phyloP scores from a whole-genome alignment of 2,888 invertebrate species.

The Melitaea athalia region DNA sequence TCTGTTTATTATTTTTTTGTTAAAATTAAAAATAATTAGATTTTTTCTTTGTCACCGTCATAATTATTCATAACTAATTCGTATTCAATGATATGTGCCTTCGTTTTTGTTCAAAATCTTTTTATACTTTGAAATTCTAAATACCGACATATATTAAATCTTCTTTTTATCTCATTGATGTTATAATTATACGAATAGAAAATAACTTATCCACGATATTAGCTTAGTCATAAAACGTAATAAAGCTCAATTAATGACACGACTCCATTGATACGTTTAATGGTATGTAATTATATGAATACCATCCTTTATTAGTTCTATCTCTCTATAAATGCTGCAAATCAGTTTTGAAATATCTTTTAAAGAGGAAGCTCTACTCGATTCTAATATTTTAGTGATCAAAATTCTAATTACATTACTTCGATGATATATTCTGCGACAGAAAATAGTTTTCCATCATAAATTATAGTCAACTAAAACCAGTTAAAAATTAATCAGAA shows the following conservation, averaged over 20 bases:
- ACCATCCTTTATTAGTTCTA: constrained; percentile 32
- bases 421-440: not conserved
- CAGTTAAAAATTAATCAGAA: constrained; percentile 4
- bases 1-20: not conserved
- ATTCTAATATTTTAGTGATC: not conserved
- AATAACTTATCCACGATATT: constrained; percentile 8
- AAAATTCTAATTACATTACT: not conserved
- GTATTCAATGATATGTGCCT: no score
- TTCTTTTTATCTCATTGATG: not conserved
- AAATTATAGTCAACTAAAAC: not conserved
- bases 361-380: constrained; percentile 44
- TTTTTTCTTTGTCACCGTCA: no score
- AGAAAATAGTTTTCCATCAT: not conserved
- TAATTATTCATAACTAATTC: no score
- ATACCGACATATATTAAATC: not conserved
- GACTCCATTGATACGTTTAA: constrained; percentile 38
- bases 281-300: constrained; percentile 31
- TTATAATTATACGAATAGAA: not conserved
- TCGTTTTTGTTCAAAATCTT: no score
- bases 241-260: constrained; percentile 42
- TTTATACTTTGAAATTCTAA: not conserved
- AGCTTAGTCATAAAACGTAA: constrained; percentile 37
- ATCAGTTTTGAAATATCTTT: constrained; percentile 2
- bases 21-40: not conserved
- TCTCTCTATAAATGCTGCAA: constrained; percentile 37